Percentiles rank a stretch among this genome's conserved stretches.
These are phyloP conservation scores for Circaetus gallicus DNA, from an alignment of 2,113 vertebrate genomes.

Conservation along the genomic window DNA sequence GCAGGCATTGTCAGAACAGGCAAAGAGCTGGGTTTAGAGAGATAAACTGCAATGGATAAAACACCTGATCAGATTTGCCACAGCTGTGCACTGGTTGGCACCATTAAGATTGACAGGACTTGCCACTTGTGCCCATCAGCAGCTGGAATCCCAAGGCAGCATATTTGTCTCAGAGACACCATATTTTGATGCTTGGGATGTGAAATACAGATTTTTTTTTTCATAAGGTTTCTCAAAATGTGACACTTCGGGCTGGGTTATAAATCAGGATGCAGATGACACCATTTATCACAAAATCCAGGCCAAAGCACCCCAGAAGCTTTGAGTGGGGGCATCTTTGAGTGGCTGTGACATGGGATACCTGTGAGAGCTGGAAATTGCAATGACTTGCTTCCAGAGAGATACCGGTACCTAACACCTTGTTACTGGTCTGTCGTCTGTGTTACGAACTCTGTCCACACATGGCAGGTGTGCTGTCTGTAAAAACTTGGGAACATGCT, in stretches of 20 bases:
- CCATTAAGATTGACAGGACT: not conserved
- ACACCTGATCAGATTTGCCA: not conserved
- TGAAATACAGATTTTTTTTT: not conserved
- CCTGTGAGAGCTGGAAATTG: not conserved
- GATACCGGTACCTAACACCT: not conserved
- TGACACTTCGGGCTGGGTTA: not conserved
- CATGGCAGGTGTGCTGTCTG: not conserved
- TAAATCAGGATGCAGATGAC: not conserved
- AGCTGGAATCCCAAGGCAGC: not conserved
- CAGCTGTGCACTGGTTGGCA: not conserved
- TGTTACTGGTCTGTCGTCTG: not conserved
- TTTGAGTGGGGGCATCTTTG: not conserved
- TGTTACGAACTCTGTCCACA: not conserved
- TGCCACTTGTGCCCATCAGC: not conserved
- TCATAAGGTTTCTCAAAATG: not conserved
- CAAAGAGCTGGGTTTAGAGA: not conserved
- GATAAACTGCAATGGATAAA: not conserved
- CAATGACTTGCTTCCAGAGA: not conserved
- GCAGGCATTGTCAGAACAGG: not conserved
- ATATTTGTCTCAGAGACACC: not conserved
- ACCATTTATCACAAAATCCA: not conserved
- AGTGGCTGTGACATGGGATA: not conserved
- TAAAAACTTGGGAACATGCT: not conserved
- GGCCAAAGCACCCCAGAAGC: not conserved
- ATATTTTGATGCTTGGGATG: not conserved